Evolutionary conservation across 1,140 invertebrate species (phyloP).

Genomic region (Drosophila ironensis): DNA sequence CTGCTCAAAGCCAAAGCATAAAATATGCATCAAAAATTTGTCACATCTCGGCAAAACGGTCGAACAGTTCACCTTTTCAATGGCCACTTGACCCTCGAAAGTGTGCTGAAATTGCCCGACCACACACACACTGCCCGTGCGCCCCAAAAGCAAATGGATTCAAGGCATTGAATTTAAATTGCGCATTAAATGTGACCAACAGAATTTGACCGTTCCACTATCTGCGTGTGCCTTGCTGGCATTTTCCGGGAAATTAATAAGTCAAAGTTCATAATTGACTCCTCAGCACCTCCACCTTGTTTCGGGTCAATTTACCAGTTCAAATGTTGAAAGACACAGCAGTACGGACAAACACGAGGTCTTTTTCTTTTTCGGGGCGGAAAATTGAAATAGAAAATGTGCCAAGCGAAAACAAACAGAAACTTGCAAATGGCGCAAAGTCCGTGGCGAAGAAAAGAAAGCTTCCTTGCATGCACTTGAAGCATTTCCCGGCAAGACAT

Average conservation of each 20-base stretch:
- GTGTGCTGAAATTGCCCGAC: constrained; percentile 1
- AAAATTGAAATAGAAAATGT: constrained; percentile 66
- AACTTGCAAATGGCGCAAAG: constrained; percentile 23
- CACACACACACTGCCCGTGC: not conserved
- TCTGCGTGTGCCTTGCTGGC: constrained; percentile 18
- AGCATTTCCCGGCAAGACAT: constrained; percentile 29
- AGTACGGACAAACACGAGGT: constrained; percentile 29
- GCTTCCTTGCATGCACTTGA: constrained; percentile 51
- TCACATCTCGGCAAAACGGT: constrained; percentile 61
- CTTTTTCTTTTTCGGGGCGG: not conserved
- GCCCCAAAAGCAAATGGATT: constrained; percentile 14
- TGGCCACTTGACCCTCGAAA: constrained; percentile 71
- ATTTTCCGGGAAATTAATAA: constrained; percentile 71
- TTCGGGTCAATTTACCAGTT: not conserved
- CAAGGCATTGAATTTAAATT: constrained; percentile 76
- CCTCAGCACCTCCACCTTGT: constrained; percentile 7
- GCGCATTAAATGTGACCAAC: constrained; percentile 64
- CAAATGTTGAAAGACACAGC: not conserved
- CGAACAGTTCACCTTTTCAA: constrained; percentile 72
- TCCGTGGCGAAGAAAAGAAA: constrained; percentile 12
- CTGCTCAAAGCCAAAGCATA: constrained; percentile 40
- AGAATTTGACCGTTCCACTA: constrained; percentile 36
- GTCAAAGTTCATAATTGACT: constrained; percentile 75
- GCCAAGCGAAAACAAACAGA: constrained; percentile 44
- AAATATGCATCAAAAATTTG: constrained; percentile 78